Conservation (phyloP, 2,113 vertebrate genomes). For the Rallus limicola region DNA sequence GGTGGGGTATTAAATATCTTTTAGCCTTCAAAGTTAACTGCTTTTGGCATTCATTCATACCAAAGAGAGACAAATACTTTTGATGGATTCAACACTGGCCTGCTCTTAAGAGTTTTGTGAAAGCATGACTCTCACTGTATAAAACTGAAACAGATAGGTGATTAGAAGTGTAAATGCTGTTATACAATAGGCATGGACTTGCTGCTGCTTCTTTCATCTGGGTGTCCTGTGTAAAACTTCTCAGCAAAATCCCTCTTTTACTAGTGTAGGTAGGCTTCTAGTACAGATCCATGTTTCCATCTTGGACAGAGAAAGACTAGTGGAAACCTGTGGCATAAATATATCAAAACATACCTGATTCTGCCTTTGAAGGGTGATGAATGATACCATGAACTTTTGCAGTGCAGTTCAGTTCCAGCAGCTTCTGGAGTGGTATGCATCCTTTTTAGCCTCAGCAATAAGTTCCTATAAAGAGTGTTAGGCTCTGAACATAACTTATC, state of each 20-base stretch:
- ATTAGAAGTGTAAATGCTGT: background rate
- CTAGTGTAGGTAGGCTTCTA: background rate
- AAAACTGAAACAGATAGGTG: background rate
- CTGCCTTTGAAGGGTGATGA: background rate
- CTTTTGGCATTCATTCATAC: slow-evolving; percentile 51
- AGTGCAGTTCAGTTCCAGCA: background rate
- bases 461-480: background rate
- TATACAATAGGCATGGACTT: background rate
- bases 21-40: slow-evolving; percentile 58
- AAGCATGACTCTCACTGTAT: background rate
- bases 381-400: background rate
- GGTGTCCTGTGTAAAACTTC: background rate
- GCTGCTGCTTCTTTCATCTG: background rate
- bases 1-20: slow-evolving; percentile 49
- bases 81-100: background rate
- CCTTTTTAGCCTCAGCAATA: background rate
- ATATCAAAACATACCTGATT: background rate
- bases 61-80: background rate
- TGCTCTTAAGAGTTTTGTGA: background rate
- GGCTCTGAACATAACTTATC: background rate
- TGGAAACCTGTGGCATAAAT: background rate
- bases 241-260: background rate
- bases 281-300: background rate
- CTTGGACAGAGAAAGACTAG: background rate
- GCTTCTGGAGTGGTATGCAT: background rate